phyloP scores from a whole-genome alignment of 2,888 invertebrate species.

The Acrobasis consociella region DNA sequence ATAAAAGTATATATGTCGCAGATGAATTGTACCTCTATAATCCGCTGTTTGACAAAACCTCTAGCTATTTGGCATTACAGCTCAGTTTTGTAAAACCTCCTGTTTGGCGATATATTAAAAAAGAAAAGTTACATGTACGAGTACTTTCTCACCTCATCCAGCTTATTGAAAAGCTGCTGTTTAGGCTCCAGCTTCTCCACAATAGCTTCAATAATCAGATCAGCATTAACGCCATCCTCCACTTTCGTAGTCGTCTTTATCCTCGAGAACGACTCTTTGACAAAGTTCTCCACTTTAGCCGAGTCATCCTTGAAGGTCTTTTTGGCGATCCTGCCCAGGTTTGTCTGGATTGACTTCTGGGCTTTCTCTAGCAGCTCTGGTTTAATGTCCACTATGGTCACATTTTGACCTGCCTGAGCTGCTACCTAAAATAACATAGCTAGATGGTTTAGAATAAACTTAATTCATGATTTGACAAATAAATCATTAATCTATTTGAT shows the following conservation, averaged over 20 bases:
- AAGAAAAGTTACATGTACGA: no score
- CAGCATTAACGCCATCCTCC: slow-evolving; percentile 84
- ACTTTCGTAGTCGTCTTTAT: slow-evolving; percentile 84
- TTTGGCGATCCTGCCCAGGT: slow-evolving; percentile 89
- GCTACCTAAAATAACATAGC: slow-evolving; percentile 86
- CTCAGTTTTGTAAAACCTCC: no score
- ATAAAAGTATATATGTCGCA: no score
- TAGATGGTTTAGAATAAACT: no score
- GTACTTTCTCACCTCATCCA: slow-evolving; percentile 84
- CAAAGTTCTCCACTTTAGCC: slow-evolving; percentile 85
- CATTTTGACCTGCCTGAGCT: slow-evolving; percentile 92
- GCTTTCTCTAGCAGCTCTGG: slow-evolving; percentile 88
- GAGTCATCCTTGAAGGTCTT: slow-evolving; percentile 88
- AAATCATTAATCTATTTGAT: no score
- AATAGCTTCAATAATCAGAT: slow-evolving; percentile 93
- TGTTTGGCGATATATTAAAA: no score
- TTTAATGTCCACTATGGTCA: slow-evolving; percentile 90
- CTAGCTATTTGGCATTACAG: no score
- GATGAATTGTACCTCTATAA: no score
- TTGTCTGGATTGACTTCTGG: slow-evolving; percentile 85
- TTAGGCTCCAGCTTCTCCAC: slow-evolving; percentile 91
- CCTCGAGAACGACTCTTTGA: slow-evolving; percentile 83
- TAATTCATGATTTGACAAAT: no score
- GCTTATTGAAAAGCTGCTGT: slow-evolving; percentile 87
- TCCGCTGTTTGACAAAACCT: no score